Percentiles rank a stretch among this genome's conserved stretches.
phyloP scores from a whole-genome alignment of 2,797 vertebrate species.

The Thripadectes ignobilis region DNA sequence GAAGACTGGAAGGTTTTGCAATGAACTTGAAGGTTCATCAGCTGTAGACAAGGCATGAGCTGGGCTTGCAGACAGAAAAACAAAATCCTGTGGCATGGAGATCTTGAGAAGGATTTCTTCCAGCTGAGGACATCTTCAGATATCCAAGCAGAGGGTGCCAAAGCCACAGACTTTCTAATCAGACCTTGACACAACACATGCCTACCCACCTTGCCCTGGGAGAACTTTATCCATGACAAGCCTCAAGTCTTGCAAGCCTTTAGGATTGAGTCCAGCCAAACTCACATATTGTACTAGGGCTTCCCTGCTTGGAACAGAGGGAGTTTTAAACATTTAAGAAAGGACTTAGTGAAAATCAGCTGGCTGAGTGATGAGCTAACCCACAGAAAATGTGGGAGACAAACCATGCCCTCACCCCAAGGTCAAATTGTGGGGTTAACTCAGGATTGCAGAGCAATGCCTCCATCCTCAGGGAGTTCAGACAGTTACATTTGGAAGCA shows the following conservation, averaged over 20 bases:
- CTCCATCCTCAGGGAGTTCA: background rate
- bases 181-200: background rate
- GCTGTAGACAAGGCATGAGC: background rate
- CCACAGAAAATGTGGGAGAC: constrained; percentile 6
- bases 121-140: background rate
- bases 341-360: background rate
- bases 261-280: background rate
- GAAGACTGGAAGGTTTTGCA: background rate
- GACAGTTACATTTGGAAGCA: constrained; percentile 50
- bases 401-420: constrained; percentile 17
- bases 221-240: background rate
- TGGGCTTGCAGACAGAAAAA: background rate
- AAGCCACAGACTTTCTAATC: background rate
- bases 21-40: background rate
- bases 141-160: background rate
- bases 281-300: background rate
- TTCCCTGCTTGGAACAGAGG: background rate
- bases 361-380: background rate
- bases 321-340: background rate
- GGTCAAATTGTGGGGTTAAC: constrained; percentile 20
- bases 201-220: background rate
- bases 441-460: background rate
- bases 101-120: background rate
- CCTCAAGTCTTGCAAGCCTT: background rate
- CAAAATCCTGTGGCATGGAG: background rate